phyloP scores from a whole-genome alignment of 2,888 invertebrate species.

The Yponomeuta malinellus region DNA sequence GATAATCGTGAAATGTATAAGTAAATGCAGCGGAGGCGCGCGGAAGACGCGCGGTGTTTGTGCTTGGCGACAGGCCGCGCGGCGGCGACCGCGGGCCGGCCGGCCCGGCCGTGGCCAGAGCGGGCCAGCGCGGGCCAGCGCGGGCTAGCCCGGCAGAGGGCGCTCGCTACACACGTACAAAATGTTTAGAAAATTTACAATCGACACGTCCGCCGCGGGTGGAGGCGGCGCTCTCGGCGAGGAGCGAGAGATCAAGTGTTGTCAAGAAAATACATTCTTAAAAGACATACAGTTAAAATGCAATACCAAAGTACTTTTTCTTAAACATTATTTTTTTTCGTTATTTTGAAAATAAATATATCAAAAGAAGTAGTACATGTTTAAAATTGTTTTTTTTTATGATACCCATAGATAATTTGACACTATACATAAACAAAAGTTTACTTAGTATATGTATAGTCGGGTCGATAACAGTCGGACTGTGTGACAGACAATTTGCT shows the following conservation, averaged over 20 bases:
- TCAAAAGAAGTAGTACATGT: conserved; percentile 66
- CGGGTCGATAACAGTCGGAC: conserved; percentile 14
- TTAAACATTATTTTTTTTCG: conserved; percentile 56
- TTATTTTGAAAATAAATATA: conserved; percentile 58
- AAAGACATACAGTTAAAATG: conserved; percentile 60
- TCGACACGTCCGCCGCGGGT: conserved; percentile 19
- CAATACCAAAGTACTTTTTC: conserved; percentile 67
- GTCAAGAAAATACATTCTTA: conserved; percentile 53
- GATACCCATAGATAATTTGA: conserved; percentile 55
- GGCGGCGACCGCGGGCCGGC: neutral
- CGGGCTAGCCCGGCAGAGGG: neutral
- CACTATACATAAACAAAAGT: conserved; percentile 52
- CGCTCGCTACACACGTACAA: conserved; percentile 62
- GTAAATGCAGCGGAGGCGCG: conserved; percentile 41
- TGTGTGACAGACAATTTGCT: conserved; percentile 12
- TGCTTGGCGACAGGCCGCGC: conserved; percentile 3
- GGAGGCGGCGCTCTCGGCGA: conserved; percentile 20
- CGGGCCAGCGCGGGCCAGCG: neutral
- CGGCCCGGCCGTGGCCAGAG: neutral
- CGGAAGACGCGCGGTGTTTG: conserved; percentile 30
- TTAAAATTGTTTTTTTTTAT: conserved; percentile 40
- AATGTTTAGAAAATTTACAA: conserved; percentile 75
- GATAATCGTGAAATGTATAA: conserved; percentile 48
- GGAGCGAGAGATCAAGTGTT: conserved; percentile 44
- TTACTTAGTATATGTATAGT: conserved; percentile 22